A percentile compares a stretch with the other conserved stretches of the same genome.
These are phyloP conservation scores for Hetaerina americana DNA, from an alignment of 1,140 invertebrate species.

Conservation along the genomic window DNA sequence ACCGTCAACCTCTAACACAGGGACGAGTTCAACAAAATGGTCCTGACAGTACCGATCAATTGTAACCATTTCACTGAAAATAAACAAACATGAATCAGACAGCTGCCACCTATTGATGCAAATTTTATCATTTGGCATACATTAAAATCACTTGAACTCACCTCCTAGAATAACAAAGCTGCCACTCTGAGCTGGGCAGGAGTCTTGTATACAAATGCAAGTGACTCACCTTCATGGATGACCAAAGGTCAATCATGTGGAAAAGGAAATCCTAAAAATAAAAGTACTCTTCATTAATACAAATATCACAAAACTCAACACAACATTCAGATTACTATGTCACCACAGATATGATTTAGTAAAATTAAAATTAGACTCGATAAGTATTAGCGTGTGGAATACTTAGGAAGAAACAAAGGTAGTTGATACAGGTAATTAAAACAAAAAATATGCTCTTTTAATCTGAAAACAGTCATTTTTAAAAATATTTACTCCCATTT, in stretches of 20 bases:
- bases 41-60: slow-evolving; percentile 47
- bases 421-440: no score
- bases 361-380: no score
- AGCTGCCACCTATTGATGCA: slow-evolving; percentile 45
- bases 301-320: no score
- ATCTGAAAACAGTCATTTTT: no score
- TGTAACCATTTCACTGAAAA: slow-evolving; percentile 41
- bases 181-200: slow-evolving; percentile 34
- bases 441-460: no score
- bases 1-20: slow-evolving; percentile 45
- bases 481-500: no score
- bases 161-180: slow-evolving; percentile 38
- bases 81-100: slow-evolving; percentile 30
- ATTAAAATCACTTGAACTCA: slow-evolving; percentile 17
- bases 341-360: no score
- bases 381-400: no score
- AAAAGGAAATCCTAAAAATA: slow-evolving; percentile 37
- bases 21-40: slow-evolving; percentile 37
- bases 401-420: no score
- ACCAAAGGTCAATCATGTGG: slow-evolving; percentile 41
- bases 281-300: slow-evolving; percentile 2
- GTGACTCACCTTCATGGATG: slow-evolving; percentile 47
- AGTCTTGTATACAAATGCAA: slow-evolving; percentile 41
- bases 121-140: slow-evolving; percentile 32
- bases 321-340: no score